phyloP scores from a whole-genome alignment of 2,888 invertebrate genomes.

The Blastobasis adustella region DNA sequence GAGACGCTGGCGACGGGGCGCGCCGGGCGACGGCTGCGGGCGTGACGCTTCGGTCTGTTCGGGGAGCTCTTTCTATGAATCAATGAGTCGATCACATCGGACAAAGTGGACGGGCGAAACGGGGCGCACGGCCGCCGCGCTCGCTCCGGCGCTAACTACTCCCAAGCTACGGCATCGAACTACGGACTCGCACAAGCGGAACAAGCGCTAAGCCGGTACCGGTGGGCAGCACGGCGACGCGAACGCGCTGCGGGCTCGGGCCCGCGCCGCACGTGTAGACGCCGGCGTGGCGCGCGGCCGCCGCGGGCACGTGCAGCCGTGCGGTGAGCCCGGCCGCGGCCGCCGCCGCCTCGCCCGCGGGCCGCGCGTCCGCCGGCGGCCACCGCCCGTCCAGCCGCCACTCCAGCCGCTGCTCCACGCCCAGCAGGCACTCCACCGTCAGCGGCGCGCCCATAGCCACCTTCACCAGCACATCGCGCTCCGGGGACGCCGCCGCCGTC shows the following conservation, averaged over 20 bases:
- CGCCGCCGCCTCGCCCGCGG: slow-evolving; percentile 26
- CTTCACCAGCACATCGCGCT: slow-evolving; percentile 28
- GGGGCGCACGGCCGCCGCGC: neutral
- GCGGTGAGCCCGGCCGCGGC: slow-evolving; percentile 28
- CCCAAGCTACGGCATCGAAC: too few relatives aligned
- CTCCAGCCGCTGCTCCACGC: slow-evolving; percentile 38
- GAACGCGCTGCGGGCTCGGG: slow-evolving; percentile 15
- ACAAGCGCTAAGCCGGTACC: slow-evolving; percentile 17
- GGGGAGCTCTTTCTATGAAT: too few relatives aligned
- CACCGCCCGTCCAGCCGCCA: slow-evolving; percentile 41
- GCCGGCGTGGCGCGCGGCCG: slow-evolving; percentile 18
- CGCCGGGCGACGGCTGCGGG: neutral
- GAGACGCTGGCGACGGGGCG: slow-evolving; percentile 4
- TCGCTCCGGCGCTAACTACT: neutral
- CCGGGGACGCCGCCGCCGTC: slow-evolving; percentile 18
- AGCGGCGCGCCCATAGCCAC: slow-evolving; percentile 51
- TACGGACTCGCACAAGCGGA: slow-evolving; percentile 2
- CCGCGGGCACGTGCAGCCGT: slow-evolving; percentile 34
- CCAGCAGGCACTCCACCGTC: slow-evolving; percentile 51
- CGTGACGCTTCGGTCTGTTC: neutral
- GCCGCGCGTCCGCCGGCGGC: slow-evolving; percentile 38
- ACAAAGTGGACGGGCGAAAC: neutral
- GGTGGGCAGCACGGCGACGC: slow-evolving; percentile 12
- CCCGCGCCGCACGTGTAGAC: slow-evolving; percentile 9
- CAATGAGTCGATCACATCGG: neutral